Evolutionary conservation across 2,797 vertebrate genomes (phyloP).

Genomic region (Dendrocincla fuliginosa): DNA sequence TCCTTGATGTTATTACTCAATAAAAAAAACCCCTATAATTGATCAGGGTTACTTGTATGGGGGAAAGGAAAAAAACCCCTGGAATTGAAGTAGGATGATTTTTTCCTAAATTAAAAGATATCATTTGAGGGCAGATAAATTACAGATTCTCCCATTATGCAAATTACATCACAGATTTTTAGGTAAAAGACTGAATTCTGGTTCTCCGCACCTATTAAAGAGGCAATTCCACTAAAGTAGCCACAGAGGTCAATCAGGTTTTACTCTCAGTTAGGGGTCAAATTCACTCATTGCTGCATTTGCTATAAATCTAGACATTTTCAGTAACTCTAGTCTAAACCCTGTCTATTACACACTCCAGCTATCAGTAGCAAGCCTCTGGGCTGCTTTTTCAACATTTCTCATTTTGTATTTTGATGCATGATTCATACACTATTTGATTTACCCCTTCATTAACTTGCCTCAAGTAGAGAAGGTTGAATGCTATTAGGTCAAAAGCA

Average conservation of each 20-base stretch:
- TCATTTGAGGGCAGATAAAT: neutral
- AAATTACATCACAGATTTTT: neutral
- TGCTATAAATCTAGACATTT: neutral
- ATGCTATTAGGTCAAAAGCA: constrained; percentile 30
- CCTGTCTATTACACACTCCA: neutral
- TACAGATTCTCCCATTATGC: neutral
- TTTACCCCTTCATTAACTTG: constrained; percentile 47
- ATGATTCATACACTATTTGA: constrained; percentile 5
- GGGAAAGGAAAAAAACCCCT: neutral
- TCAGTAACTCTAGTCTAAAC: neutral
- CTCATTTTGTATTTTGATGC: constrained; percentile 15
- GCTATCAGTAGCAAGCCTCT: neutral
- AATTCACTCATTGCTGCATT: neutral
- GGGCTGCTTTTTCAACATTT: neutral
- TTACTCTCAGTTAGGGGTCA: neutral
- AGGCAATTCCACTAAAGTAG: neutral
- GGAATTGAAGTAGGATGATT: neutral
- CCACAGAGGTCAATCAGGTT: neutral
- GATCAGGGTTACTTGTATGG: neutral
- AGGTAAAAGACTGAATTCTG: neutral
- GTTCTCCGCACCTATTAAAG: neutral
- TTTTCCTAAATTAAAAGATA: neutral
- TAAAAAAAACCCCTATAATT: neutral
- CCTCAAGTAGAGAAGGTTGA: neutral
- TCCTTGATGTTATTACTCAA: neutral